Conservation (phyloP, 2,888 invertebrate genomes). For the Morpho deidamia region DNA sequence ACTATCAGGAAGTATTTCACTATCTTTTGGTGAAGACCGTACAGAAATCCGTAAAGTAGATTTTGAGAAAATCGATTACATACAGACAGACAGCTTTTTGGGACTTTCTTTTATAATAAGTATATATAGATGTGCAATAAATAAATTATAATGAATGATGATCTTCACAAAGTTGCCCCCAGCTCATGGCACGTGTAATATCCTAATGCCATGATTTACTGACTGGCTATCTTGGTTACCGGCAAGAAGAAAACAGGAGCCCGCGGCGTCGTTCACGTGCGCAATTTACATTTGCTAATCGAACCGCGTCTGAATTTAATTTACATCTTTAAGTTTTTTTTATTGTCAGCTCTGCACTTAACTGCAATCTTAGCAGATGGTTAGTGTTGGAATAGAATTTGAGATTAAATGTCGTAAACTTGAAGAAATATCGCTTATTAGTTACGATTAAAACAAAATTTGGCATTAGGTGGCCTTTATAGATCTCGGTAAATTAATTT, state of each 20-base stretch:
- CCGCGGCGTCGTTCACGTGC: slow-evolving; percentile 12
- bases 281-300: slow-evolving; percentile 20
- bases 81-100: too few relatives aligned
- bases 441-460: too few relatives aligned
- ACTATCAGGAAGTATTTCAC: too few relatives aligned
- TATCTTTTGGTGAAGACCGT: too few relatives aligned
- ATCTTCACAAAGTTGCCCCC: slow-evolving; percentile 1
- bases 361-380: background rate
- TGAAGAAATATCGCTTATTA: too few relatives aligned
- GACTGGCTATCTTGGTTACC: slow-evolving; percentile 15
- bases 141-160: too few relatives aligned
- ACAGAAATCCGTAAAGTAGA: too few relatives aligned
- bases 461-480: too few relatives aligned
- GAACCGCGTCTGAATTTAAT: slow-evolving; percentile 13
- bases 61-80: too few relatives aligned
- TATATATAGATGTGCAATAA: too few relatives aligned
- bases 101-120: too few relatives aligned
- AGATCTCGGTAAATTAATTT: too few relatives aligned
- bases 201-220: slow-evolving; percentile 20
- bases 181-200: slow-evolving; percentile 6
- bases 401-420: background rate
- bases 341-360: background rate
- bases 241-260: slow-evolving; percentile 14
- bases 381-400: background rate
- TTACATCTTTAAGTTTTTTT: slow-evolving; percentile 5